Conservation (phyloP, 53 echinoderm and acorn worm genomes). For the Mesocentrotus franciscanus region DNA sequence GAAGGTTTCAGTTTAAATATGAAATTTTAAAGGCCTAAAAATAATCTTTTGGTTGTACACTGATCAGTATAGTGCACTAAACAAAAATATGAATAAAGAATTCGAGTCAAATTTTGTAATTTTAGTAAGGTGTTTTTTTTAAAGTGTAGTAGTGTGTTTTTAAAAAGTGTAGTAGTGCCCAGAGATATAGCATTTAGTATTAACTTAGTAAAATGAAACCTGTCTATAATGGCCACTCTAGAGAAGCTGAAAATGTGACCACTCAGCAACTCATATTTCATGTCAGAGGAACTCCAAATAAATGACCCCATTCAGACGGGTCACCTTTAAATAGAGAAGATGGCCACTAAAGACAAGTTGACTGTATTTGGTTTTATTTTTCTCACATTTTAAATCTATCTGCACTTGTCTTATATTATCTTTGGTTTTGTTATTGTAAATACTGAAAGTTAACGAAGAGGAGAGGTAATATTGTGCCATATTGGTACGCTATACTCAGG, state of each 20-base stretch:
- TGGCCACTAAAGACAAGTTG: background rate
- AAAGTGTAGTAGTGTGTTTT: no score
- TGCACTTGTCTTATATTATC: background rate
- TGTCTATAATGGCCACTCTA: no score
- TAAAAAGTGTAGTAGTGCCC: no score
- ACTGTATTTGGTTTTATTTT: background rate
- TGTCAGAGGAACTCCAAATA: no score
- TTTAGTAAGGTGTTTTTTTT: no score
- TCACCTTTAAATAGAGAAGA: background rate
- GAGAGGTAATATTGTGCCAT: background rate
- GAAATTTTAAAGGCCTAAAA: background rate
- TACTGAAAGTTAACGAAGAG: background rate
- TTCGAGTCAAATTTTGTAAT: no score
- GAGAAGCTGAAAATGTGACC: no score
- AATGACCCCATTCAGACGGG: background rate
- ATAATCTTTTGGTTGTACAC: background rate
- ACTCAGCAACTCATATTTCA: no score
- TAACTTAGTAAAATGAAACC: no score
- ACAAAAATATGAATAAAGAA: no score
- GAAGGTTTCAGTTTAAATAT: background rate
- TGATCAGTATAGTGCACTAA: background rate
- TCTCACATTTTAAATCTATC: background rate
- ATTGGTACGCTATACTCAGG: slow-evolving; percentile 37
- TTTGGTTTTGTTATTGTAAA: slow-evolving; percentile 19
- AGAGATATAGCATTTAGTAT: no score